Evolutionary conservation across 2,888 invertebrate species (phyloP).

Genomic region (Tridacna gigas): DNA sequence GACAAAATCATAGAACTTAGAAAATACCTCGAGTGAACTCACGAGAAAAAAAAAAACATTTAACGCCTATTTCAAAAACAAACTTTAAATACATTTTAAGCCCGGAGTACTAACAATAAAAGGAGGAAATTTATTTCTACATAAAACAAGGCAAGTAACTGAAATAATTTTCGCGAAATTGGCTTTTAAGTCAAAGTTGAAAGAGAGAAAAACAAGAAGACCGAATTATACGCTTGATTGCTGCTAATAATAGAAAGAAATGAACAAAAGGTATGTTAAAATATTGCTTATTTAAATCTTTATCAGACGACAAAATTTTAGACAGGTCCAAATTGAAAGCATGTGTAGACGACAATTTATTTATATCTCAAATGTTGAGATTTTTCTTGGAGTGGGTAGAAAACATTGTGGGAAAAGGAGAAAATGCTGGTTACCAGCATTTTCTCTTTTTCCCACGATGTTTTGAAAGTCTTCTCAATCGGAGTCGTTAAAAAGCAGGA

Average conservation of each 20-base stretch:
- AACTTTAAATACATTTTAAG: constrained; percentile 7
- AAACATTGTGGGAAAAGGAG: too few relatives aligned
- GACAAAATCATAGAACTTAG: too few relatives aligned
- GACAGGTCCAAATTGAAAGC: too few relatives aligned
- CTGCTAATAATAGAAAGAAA: not conserved
- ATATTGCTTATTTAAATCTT: not conserved
- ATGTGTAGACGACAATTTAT: too few relatives aligned
- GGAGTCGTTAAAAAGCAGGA: too few relatives aligned
- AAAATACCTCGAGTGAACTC: constrained; percentile 4
- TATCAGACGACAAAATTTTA: too few relatives aligned
- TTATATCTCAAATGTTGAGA: too few relatives aligned
- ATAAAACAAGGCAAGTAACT: constrained; percentile 30
- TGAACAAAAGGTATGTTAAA: constrained; percentile 22
- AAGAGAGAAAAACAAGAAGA: not conserved
- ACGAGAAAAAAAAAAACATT: constrained; percentile 7
- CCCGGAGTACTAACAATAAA: constrained; percentile 8
- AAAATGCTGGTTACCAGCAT: too few relatives aligned
- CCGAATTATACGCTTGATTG: constrained; percentile 10
- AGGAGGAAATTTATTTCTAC: constrained; percentile 19
- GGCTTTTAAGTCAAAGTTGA: not conserved
- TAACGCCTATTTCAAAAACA: constrained; percentile 20
- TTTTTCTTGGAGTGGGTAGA: too few relatives aligned
- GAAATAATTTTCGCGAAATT: constrained; percentile 15
- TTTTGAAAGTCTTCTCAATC: too few relatives aligned
- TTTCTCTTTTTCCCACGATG: not conserved